Evolutionary conservation across 2,797 vertebrate species (phyloP).

Genomic region (Yasuhikotakia modesta): DNA sequence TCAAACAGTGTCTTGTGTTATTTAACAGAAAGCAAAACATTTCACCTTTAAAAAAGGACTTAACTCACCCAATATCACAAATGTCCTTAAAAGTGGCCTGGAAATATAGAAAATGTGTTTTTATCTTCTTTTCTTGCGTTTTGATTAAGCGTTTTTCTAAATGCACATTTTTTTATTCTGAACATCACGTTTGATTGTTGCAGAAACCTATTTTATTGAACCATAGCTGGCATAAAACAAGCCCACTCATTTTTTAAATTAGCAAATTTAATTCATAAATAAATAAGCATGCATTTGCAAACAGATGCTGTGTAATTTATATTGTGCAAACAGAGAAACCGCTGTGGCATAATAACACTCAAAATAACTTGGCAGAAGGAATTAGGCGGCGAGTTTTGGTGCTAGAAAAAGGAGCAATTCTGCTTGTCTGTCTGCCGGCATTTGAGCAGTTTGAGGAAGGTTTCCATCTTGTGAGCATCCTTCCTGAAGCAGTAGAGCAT

Average conservation of each 20-base stretch:
- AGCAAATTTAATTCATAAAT: background rate
- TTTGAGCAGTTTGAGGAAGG: constrained; percentile 62
- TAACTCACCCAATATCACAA: no score
- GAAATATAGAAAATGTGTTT: no score
- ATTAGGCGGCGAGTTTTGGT: background rate
- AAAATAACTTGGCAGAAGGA: background rate
- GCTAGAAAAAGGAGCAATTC: constrained; percentile 55
- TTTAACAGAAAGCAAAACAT: no score
- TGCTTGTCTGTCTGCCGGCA: constrained; percentile 51
- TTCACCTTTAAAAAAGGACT: no score
- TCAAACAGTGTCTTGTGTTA: no score
- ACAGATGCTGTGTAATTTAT: background rate
- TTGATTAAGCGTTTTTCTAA: no score
- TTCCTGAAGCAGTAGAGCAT: constrained; percentile 63
- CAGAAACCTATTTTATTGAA: background rate
- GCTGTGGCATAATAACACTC: background rate
- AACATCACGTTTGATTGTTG: background rate
- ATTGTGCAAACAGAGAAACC: constrained; percentile 10
- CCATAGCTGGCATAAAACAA: background rate
- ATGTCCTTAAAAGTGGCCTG: no score
- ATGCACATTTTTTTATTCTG: background rate
- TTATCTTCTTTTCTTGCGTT: no score
- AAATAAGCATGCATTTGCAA: constrained; percentile 18
- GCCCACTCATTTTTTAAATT: background rate
- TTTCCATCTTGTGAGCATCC: constrained; percentile 65